Evolutionary conservation across 2,888 invertebrate genomes (phyloP).

Genomic region (Caenorhabditis imperialis): DNA sequence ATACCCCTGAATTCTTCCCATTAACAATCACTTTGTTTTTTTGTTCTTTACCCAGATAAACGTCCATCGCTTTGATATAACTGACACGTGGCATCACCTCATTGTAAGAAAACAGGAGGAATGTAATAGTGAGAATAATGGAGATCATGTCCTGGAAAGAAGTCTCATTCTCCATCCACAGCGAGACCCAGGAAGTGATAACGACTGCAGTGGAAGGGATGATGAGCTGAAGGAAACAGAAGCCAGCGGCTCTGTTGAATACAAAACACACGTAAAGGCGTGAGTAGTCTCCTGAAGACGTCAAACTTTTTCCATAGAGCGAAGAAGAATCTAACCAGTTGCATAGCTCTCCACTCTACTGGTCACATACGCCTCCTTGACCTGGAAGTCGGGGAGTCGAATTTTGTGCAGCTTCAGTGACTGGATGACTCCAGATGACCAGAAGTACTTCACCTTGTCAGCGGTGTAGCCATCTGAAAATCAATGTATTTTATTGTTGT

Average conservation of each 20-base stretch:
- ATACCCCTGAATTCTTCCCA: conserved; percentile 52
- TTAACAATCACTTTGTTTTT: too few species aligned
- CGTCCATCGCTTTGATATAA: conserved; percentile 74
- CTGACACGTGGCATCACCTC: conserved; percentile 76
- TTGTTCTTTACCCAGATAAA: conserved; percentile 64
- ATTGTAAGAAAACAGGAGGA: conserved; percentile 74
- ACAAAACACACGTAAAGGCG: conserved; percentile 77
- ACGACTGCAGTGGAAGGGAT: conserved; percentile 77
- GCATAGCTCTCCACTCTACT: conserved; percentile 73
- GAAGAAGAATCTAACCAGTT: too few species aligned
- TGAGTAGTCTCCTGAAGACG: conserved; percentile 74
- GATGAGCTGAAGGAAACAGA: conserved; percentile 75
- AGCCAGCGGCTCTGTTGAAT: conserved; percentile 74
- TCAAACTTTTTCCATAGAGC: too few species aligned
- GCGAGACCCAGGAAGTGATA: conserved; percentile 75
- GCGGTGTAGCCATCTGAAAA: conserved; percentile 75
- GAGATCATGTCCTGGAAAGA: conserved; percentile 77
- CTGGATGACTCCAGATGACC: conserved; percentile 68
- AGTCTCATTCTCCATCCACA: conserved; percentile 77
- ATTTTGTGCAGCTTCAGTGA: conserved; percentile 68
- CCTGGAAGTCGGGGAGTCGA: conserved; percentile 73
- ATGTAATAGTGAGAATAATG: conserved; percentile 76
- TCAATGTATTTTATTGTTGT: too few species aligned
- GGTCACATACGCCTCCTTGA: conserved; percentile 74
- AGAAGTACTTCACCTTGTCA: conserved; percentile 71